phyloP scores from a whole-genome alignment of 2,888 invertebrate species.

The Empis livida region DNA sequence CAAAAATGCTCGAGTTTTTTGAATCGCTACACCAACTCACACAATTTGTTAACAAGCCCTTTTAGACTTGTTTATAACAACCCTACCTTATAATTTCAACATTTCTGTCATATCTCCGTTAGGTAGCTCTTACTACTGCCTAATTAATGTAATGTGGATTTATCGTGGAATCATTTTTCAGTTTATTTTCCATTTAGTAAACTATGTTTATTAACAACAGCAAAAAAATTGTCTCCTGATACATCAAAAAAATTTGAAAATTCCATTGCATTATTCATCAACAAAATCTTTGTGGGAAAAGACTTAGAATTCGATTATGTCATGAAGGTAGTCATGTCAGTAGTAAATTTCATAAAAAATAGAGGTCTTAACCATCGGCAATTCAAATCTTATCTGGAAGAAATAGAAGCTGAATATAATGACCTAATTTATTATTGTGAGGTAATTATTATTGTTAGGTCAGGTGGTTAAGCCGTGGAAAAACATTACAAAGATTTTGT shows the following conservation, averaged over 20 bases:
- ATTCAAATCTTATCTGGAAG: not conserved
- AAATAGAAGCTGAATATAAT: not conserved
- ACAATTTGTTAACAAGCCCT: too few species aligned
- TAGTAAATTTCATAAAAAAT: not conserved
- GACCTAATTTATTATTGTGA: not conserved
- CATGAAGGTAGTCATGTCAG: not conserved
- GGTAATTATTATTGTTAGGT: too few species aligned
- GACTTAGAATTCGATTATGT: not conserved
- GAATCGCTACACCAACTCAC: too few species aligned
- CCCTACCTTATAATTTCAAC: too few species aligned
- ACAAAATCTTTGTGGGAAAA: not conserved
- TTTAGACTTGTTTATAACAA: too few species aligned
- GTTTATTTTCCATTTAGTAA: too few species aligned
- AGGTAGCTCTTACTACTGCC: too few species aligned
- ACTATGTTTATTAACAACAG: not conserved
- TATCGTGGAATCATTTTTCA: too few species aligned
- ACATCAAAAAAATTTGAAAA: not conserved
- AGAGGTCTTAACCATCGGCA: constrained; percentile 1
- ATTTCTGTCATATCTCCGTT: too few species aligned
- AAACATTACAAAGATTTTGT: not conserved
- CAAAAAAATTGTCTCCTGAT: not conserved
- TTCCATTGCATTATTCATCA: not conserved
- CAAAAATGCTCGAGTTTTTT: not conserved
- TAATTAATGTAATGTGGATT: too few species aligned
- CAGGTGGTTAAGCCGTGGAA: not conserved